phyloP scores from a whole-genome alignment of 2,797 vertebrate genomes.

The Arvicola amphibius region DNA sequence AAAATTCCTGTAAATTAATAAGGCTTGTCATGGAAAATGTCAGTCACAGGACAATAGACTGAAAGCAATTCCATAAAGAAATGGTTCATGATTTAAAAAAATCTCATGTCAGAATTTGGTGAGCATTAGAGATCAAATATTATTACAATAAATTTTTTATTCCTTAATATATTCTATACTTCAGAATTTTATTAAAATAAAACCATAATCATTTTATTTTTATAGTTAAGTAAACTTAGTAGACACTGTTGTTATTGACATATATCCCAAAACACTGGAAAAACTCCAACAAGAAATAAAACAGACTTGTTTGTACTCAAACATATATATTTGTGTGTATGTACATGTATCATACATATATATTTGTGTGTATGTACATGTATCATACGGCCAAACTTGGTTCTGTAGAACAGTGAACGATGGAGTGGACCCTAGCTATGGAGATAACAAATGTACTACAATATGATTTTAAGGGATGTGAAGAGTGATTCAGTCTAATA shows the following conservation, averaged over 20 bases:
- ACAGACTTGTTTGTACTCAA: not conserved
- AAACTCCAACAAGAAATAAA: slow-evolving; percentile 20
- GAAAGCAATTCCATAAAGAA: slow-evolving; percentile 67
- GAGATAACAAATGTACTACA: slow-evolving; percentile 30
- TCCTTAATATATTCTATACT: not conserved
- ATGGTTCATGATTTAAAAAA: not conserved
- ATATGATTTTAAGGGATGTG: not conserved
- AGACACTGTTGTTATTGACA: slow-evolving; percentile 20
- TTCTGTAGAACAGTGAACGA: not conserved
- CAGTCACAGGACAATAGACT: slow-evolving; percentile 63
- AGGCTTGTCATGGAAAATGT: slow-evolving; percentile 75
- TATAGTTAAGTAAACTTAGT: slow-evolving; percentile 31
- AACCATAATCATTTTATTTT: not conserved
- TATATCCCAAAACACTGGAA: not conserved
- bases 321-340: not conserved
- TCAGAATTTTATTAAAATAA: slow-evolving; percentile 57
- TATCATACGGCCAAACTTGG: not conserved
- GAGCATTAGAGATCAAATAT: not conserved
- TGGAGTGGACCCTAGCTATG: not conserved
- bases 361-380: not conserved
- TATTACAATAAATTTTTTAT: slow-evolving; percentile 45
- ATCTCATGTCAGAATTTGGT: slow-evolving; percentile 42
- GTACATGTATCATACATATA: not conserved
- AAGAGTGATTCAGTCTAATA: not conserved
- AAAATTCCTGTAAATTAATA: slow-evolving; percentile 75